These are phyloP conservation scores for Acrocephalus scirpaceus DNA, from an alignment of 2,797 vertebrate species.

Conservation along the genomic window DNA sequence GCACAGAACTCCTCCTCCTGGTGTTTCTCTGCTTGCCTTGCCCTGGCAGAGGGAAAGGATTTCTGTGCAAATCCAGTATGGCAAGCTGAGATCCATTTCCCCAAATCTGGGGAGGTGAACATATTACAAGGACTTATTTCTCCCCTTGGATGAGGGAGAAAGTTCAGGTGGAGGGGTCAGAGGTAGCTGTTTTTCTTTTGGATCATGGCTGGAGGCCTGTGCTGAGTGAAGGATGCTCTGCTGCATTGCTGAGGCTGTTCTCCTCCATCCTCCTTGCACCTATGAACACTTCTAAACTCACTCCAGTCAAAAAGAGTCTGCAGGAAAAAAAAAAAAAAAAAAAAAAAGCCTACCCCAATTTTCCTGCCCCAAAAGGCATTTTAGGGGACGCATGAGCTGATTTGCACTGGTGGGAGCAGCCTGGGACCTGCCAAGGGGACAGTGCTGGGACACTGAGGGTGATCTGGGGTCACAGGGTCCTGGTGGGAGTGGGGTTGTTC, in stretches of 20 bases:
- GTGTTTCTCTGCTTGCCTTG: background rate
- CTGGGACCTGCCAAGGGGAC: accelerated
- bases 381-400: background rate
- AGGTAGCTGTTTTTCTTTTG: background rate
- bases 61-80: background rate
- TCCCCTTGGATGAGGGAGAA: background rate
- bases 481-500: background rate
- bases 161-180: background rate
- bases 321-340: background rate
- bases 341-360: background rate
- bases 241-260: background rate
- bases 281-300: accelerated
- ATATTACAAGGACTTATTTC: background rate
- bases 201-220: background rate
- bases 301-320: background rate
- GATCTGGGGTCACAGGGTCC: too few species aligned
- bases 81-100: background rate
- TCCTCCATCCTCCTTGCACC: background rate
- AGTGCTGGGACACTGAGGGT: background rate
- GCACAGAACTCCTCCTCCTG: background rate
- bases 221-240: background rate
- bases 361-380: background rate
- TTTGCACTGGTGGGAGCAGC: accelerated
- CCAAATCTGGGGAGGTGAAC: background rate
- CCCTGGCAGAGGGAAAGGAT: background rate